A percentile compares a stretch with the other conserved stretches of the same genome.
Conservation (phyloP, 2,888 invertebrate genomes). For the Antheraea assamensis region DNA sequence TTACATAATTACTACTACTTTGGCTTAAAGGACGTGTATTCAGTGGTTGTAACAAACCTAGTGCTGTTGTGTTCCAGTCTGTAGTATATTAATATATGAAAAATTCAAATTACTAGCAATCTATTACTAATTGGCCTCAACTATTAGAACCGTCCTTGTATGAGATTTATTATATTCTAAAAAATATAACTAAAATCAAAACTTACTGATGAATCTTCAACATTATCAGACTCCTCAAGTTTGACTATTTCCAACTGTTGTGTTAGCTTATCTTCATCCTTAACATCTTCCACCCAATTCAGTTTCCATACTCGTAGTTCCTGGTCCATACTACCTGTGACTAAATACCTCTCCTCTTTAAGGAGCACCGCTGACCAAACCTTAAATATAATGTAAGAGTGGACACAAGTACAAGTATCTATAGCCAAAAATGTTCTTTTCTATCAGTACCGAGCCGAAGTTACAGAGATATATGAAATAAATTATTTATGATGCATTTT, state of each 20-base stretch:
- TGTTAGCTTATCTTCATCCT: conserved; percentile 75
- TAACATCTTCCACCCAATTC: conserved; percentile 77
- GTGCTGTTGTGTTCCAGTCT: too few species aligned
- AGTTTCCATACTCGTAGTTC: conserved; percentile 94
- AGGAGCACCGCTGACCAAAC: conserved; percentile 93
- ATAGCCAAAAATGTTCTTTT: background rate
- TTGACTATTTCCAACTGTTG: conserved; percentile 74
- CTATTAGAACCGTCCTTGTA: too few species aligned
- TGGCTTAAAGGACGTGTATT: too few species aligned
- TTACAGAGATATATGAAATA: too few species aligned
- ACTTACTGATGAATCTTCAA: conserved; percentile 82
- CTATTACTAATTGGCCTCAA: too few species aligned
- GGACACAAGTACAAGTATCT: background rate
- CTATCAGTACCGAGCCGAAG: too few species aligned
- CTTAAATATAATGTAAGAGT: conserved; percentile 56
- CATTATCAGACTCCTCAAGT: conserved; percentile 79
- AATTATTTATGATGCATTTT: too few species aligned
- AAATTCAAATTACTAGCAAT: too few species aligned
- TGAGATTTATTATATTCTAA: background rate
- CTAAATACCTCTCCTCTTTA: conserved; percentile 89
- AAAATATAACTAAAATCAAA: background rate
- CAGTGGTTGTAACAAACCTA: too few species aligned
- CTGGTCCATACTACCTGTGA: conserved; percentile 94
- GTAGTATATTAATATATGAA: too few species aligned
- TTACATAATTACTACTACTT: too few species aligned